These are phyloP conservation scores for Taphrorychus bicolor DNA, from an alignment of 2,888 invertebrate genomes.

Conservation along the genomic window DNA sequence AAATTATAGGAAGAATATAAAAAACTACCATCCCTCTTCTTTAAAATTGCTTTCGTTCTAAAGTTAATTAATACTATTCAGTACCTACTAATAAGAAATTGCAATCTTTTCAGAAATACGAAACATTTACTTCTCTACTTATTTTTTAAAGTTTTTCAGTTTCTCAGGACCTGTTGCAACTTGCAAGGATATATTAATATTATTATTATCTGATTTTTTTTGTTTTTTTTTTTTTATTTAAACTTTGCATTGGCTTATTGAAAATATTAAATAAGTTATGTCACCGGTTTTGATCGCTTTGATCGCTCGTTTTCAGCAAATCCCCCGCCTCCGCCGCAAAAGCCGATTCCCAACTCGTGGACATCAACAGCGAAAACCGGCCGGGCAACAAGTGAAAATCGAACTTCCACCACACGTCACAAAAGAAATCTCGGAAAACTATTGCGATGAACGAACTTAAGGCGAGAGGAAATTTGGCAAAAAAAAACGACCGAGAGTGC, in stretches of 20 bases:
- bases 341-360: neutral
- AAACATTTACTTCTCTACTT: no score
- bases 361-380: neutral
- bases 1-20: no score
- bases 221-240: neutral
- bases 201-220: no score
- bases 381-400: neutral
- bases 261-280: no score
- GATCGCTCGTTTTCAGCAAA: neutral
- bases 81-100: no score
- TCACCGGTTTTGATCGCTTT: neutral
- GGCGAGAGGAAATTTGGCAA: neutral
- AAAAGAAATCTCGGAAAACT: neutral
- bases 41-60: no score
- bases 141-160: no score
- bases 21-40: no score
- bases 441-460: neutral
- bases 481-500: constrained; percentile 10
- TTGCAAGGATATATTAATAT: no score
- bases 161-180: neutral
- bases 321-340: neutral
- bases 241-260: neutral
- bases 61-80: no score
- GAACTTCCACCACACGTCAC: neutral
- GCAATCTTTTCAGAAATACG: no score